Conservation (phyloP, 2,888 invertebrate species). For the Carpatolechia fugitivella region DNA sequence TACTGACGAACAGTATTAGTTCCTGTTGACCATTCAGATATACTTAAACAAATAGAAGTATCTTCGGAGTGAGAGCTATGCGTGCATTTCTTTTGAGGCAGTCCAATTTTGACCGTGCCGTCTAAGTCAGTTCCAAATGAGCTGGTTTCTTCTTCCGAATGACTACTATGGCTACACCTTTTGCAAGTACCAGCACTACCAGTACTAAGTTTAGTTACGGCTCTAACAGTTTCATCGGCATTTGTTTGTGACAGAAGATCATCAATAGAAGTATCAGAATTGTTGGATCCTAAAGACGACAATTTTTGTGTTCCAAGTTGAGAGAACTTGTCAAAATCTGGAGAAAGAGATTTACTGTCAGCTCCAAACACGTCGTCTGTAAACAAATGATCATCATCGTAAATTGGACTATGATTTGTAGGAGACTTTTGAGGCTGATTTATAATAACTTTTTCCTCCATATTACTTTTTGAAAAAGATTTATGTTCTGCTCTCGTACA, state of each 20-base stretch:
- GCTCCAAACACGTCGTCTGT: conserved; percentile 81
- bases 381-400: conserved; percentile 79
- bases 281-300: conserved; percentile 80
- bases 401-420: conserved; percentile 79
- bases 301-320: conserved; percentile 64
- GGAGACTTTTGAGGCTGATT: conserved; percentile 81
- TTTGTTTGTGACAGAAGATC: conserved; percentile 80
- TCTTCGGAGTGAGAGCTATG: conserved; percentile 92
- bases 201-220: conserved; percentile 70
- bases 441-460: conserved; percentile 79
- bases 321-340: conserved; percentile 75
- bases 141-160: conserved; percentile 87
- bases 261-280: conserved; percentile 82
- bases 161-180: conserved; percentile 84
- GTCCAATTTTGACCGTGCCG: conserved; percentile 88
- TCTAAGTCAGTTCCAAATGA: conserved; percentile 89
- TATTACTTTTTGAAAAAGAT: conserved; percentile 57
- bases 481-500: conserved; percentile 66
- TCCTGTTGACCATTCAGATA: conserved; percentile 93
- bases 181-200: conserved; percentile 77
- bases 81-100: conserved; percentile 89
- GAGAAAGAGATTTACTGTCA: conserved; percentile 80
- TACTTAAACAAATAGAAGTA: conserved; percentile 90
- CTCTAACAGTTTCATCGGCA: conserved; percentile 78
- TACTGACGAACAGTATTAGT: conserved; percentile 91